Evolutionary conservation across 2,888 invertebrate species (phyloP), one percentile per base, ranked within the genome.

Genomic region (Drosophila mercatorum): DNA sequence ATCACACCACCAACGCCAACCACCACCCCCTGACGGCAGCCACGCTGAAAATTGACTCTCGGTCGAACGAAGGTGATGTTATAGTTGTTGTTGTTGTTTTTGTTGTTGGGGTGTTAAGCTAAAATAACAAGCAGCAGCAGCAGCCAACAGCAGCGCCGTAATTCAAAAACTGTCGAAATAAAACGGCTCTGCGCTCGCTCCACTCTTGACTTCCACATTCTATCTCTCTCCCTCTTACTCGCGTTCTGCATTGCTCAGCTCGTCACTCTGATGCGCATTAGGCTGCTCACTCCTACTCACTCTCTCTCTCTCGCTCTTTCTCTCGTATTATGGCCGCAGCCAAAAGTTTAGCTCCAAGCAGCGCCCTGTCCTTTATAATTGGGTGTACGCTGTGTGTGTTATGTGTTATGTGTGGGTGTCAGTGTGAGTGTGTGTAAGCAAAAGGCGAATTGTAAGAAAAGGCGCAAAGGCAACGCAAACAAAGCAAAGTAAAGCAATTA

Each of bases 131-230:
- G 46, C 46, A 22, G 46, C 63, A 68, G 58, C 17, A 17, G 22
- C 22, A 22, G 22, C 22, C 22, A 22, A 2, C 59, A 60, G 69
- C 71, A 62, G 52, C 65, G 47, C 63, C 65, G 83, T 65, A 74
- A 76, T 88, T 84, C 84, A 86, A 86, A 83, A 89, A 84, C 84
- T 84, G 84, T 87, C 89, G 87, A 84, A 84, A 84, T 87, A 72
- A 84, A 89, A 89, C 84, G 84, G 72, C 83, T 88, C 70, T 80
- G 77, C 77, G 69, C 88, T 83, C 77, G 69, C 88, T 83, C 80
- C 84, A 72, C 60, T 66, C 47, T 61, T 38, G 46, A 38, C 53
- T 75, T 60, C 46, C 43, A 34, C 11, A 41, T 55, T 58, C 69
- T 49, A 38, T 17, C 46, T 52, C 69, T 49, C 46, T 56, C 43